phyloP scores from a whole-genome alignment of 2,888 invertebrate species.

The Hemicrepidius hirtus region DNA sequence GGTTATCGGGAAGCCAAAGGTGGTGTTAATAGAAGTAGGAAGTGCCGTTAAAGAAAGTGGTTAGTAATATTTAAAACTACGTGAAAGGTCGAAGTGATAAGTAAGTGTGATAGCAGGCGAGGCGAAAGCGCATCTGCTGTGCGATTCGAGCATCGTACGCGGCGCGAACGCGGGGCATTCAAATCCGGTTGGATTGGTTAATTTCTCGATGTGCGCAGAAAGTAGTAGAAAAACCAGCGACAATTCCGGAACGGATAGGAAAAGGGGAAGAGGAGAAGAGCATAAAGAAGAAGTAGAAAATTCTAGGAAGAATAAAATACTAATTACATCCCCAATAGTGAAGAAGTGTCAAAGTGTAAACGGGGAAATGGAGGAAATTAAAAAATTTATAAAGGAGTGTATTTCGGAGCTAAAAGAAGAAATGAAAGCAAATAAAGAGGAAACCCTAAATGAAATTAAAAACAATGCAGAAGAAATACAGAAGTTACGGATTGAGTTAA shows the following conservation, averaged over 20 bases:
- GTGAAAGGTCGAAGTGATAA: neutral
- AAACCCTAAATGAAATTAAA: neutral
- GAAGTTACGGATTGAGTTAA: neutral
- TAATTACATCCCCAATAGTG: neutral
- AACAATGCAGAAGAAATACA: neutral
- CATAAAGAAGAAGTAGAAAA: neutral
- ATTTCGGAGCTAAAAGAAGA: neutral
- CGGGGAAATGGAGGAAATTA: neutral
- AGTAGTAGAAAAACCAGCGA: neutral
- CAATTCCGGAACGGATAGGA: neutral
- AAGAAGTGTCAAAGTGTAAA: neutral
- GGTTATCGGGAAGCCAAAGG: no score
- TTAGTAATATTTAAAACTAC: neutral
- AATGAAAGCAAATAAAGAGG: neutral
- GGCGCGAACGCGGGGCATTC: neutral
- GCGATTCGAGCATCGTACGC: neutral
- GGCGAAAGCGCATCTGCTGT: neutral
- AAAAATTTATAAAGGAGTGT: neutral
- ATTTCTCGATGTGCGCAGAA: neutral
- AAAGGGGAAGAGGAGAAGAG: neutral
- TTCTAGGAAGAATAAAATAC: neutral
- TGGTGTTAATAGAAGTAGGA: no score
- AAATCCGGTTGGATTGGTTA: neutral
- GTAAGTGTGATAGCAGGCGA: neutral
- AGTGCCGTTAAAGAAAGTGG: neutral